Conservation (phyloP, 1,140 invertebrate species). For the Drosophila willistoni region DNA sequence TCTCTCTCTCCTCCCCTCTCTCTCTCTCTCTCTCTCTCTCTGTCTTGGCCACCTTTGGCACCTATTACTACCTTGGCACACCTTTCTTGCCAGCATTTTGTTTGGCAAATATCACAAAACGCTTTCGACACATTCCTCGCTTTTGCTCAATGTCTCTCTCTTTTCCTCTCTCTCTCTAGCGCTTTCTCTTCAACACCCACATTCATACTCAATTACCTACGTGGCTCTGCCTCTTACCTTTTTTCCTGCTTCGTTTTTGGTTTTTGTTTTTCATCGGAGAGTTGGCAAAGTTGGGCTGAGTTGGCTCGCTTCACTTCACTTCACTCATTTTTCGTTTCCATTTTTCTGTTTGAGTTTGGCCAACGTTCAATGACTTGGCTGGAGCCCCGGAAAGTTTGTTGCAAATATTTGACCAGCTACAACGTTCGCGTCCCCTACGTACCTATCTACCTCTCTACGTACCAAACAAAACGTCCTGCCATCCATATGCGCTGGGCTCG, state of each 20-base stretch:
- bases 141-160: not conserved
- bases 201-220: conserved; percentile 81
- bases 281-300: conserved; percentile 22
- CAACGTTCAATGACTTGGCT: conserved; percentile 75
- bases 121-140: conserved; percentile 73
- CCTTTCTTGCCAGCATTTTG: conserved; percentile 55
- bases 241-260: not conserved
- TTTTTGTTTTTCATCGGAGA: conserved; percentile 1
- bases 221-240: conserved; percentile 56
- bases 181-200: conserved; percentile 1
- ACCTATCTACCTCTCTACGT: not conserved
- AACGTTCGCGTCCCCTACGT: not conserved
- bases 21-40: not conserved
- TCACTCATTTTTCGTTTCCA: conserved; percentile 23
- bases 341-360: conserved; percentile 64
- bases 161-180: not conserved
- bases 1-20: not conserved
- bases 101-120: conserved; percentile 73
- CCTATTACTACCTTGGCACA: conserved; percentile 11
- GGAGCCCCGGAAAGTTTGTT: conserved; percentile 66
- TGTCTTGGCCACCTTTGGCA: conserved; percentile 8
- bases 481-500: conserved; percentile 25
- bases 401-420: conserved; percentile 75
- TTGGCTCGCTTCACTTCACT: conserved; percentile 27
- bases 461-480: too few species aligned